Percentiles rank a stretch among this genome's conserved stretches.
Evolutionary conservation across 2,113 vertebrate genomes (phyloP).

Genomic region (Girardinichthys multiradiatus): DNA sequence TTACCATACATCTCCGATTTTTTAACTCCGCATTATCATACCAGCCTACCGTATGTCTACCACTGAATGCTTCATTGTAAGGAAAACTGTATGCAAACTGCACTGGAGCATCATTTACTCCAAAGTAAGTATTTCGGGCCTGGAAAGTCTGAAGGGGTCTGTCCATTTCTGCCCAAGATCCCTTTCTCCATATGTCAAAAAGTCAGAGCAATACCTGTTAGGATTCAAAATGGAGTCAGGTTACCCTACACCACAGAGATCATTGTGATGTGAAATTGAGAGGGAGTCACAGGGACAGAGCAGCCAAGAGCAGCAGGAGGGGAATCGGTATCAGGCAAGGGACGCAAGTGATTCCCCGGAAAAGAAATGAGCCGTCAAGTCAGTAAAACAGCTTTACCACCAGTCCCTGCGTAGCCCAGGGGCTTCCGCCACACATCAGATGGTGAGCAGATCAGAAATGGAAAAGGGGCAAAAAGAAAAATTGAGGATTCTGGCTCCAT

Average conservation of each 20-base stretch:
- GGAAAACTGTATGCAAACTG: neutral
- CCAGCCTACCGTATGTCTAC: too few species aligned
- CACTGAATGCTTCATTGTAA: too few species aligned
- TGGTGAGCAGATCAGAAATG: conserved; percentile 7
- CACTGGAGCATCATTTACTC: neutral
- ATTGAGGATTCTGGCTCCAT: conserved; percentile 22
- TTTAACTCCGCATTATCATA: too few species aligned
- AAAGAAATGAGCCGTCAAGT: conserved; percentile 46
- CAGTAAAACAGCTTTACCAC: conserved; percentile 42
- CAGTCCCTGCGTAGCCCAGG: conserved; percentile 30
- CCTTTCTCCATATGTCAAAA: conserved; percentile 34
- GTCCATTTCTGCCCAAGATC: conserved; percentile 12
- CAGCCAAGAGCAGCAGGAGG: conserved; percentile 36
- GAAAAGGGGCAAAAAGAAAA: neutral
- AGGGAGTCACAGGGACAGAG: conserved; percentile 23
- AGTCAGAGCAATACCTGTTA: conserved; percentile 57
- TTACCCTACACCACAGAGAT: conserved; percentile 54
- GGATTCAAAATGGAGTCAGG: conserved; percentile 66
- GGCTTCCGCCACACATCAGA: conserved; percentile 21
- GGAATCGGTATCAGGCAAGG: conserved; percentile 41
- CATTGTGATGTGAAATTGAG: conserved; percentile 44
- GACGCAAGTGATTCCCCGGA: conserved; percentile 28
- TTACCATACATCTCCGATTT: too few species aligned
- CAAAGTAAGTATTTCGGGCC: neutral
- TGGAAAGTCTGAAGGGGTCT: neutral